Evolutionary conservation across 2,888 invertebrate species (phyloP), one percentile per base, ranked within the genome.

Genomic region (Dicyrtomina minuta): DNA sequence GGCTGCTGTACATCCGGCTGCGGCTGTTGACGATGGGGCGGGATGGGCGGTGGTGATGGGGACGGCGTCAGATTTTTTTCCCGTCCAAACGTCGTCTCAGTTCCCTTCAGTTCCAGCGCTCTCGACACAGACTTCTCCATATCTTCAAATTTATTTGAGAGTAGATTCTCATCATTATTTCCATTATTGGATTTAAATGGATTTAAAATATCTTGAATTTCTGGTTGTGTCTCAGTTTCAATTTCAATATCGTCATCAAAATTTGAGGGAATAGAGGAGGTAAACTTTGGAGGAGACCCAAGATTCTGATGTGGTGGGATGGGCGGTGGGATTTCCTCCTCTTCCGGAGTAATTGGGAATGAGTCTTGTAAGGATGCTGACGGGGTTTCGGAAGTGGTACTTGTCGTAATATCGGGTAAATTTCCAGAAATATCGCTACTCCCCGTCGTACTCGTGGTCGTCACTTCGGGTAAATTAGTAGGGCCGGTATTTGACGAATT

Each of bases 221-320:
- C 24, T 20, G 51, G 26, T n/a, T 56, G 26, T 33, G 2, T 15
- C 15, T 56, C 24, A 13, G 20, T 26, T 1, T 13, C 20, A 26
- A 1, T n/a, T n/a, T 33, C 56, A 46, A 46, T 8, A 8, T 46
- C 51, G 20, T 20, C 17, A 6, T 22, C 51, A 3, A n/a, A 17
- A 53, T n/a, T 53, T 6, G 53, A 22, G 24, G 24, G n/a, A n/a
- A n/a, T 3, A 51, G 51, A 53, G 13, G 53, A 53, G 13, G 26
- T 20, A 12, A 10, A 20, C 15, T 24, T 24, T 20, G 53, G 20
- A 51, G 10, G 24, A 10, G 10, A 12, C 8, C 53, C 33, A 27
- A 66, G 41, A 66, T 66, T 66, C 26, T 41, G 59, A 41, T 67
- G 67, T 10, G 67, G 67, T 20, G 67, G 67, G 17, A 67, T 60